Conservation (phyloP, 2,888 invertebrate species). For the Macrosoma leucophasiata region DNA sequence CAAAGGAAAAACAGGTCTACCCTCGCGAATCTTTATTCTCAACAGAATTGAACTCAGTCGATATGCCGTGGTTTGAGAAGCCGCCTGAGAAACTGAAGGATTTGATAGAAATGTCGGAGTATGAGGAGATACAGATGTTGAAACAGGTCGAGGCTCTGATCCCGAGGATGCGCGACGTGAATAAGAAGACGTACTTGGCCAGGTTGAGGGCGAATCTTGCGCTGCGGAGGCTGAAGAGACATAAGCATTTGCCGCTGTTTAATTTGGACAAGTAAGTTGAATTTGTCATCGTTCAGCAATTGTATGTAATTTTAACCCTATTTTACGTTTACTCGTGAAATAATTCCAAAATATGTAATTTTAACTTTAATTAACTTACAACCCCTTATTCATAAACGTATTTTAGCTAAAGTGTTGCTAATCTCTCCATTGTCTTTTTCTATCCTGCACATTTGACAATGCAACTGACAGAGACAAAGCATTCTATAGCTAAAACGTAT, state of each 20-base stretch:
- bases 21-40: conserved; percentile 51
- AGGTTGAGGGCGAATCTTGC: conserved; percentile 53
- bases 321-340: too few relatives aligned
- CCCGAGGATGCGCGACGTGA: conserved; percentile 36
- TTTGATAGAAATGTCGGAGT: conserved; percentile 50
- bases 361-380: too few relatives aligned
- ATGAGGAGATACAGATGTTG: conserved; percentile 62
- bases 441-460: too few relatives aligned
- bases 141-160: conserved; percentile 57
- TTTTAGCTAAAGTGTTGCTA: too few relatives aligned
- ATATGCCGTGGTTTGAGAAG: conserved; percentile 51
- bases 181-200: conserved; percentile 39
- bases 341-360: too few relatives aligned
- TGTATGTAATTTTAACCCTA: too few relatives aligned
- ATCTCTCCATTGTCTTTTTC: too few relatives aligned
- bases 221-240: conserved; percentile 55
- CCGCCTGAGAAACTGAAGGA: conserved; percentile 30
- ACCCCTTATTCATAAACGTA: too few relatives aligned
- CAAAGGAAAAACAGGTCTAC: conserved; percentile 31
- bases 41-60: conserved; percentile 43
- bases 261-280: conserved; percentile 60
- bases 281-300: too few relatives aligned
- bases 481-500: too few relatives aligned
- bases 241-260: conserved; percentile 59
- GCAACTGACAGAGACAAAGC: too few relatives aligned